These are phyloP conservation scores for Siniperca undulata DNA, from an alignment of 2,797 vertebrate genomes.

Conservation along the genomic window DNA sequence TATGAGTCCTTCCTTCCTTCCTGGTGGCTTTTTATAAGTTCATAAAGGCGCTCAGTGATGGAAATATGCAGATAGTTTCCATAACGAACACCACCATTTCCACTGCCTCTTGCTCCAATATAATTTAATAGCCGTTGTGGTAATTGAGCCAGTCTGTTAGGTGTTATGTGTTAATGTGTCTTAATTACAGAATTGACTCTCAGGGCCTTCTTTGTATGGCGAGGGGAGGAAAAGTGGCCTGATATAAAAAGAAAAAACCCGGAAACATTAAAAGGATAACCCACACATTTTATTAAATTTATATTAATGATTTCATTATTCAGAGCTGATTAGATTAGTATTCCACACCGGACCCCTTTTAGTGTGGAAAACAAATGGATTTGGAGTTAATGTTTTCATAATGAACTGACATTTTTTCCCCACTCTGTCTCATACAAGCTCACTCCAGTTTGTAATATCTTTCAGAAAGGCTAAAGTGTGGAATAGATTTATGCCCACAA, in stretches of 20 bases:
- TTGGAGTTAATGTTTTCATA: slow-evolving; percentile 68
- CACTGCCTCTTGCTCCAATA: slow-evolving; percentile 64
- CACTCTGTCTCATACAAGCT: slow-evolving; percentile 8
- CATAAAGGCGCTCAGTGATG: slow-evolving; percentile 58
- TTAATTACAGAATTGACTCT: slow-evolving; percentile 77
- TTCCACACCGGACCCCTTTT: slow-evolving; percentile 51
- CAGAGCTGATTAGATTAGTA: slow-evolving; percentile 57
- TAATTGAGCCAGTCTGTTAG: slow-evolving; percentile 80
- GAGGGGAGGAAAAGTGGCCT: neutral
- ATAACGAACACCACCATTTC: slow-evolving; percentile 57
- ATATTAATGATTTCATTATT: slow-evolving; percentile 70
- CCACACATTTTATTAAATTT: slow-evolving; percentile 58
- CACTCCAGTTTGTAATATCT: slow-evolving; percentile 52
- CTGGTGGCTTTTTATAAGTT: slow-evolving; percentile 44
- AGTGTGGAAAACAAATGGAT: slow-evolving; percentile 70
- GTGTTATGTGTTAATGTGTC: slow-evolving; percentile 77
- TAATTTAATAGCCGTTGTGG: slow-evolving; percentile 76
- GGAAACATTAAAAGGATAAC: slow-evolving; percentile 36
- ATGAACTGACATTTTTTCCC: slow-evolving; percentile 38
- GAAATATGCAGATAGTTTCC: slow-evolving; percentile 67
- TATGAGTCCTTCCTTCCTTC: slow-evolving; percentile 31
- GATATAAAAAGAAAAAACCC: slow-evolving; percentile 11
- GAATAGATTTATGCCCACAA: slow-evolving; percentile 61
- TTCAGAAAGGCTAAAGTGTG: slow-evolving; percentile 55
- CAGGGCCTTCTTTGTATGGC: slow-evolving; percentile 32